phyloP scores from a whole-genome alignment of 1,140 invertebrate species.

The Coboldia fuscipes region DNA sequence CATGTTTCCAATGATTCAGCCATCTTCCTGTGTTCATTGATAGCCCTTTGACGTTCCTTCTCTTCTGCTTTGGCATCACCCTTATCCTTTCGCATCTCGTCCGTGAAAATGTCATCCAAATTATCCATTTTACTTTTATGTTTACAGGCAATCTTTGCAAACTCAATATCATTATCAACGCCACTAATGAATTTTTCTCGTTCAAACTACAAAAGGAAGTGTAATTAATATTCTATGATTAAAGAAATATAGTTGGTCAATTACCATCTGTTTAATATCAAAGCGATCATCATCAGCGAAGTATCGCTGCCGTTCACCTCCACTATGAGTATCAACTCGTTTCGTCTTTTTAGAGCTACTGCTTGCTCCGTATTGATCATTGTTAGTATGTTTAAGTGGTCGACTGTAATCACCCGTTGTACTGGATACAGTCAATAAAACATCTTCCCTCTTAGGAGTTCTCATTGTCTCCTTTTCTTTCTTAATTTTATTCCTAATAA shows the following conservation, averaged over 20 bases:
- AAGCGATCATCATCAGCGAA: constrained; percentile 83
- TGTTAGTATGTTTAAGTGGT: constrained; percentile 18
- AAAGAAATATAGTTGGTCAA: constrained; percentile 1
- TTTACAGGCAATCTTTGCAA: constrained; percentile 48
- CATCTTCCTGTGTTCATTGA: constrained; percentile 46
- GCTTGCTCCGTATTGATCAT: constrained; percentile 16
- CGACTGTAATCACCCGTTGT: constrained; percentile 33
- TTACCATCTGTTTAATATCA: constrained; percentile 67
- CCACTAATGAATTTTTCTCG: constrained; percentile 66
- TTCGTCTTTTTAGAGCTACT: constrained; percentile 27
- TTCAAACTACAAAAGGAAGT: constrained; percentile 46
- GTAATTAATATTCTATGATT: constrained; percentile 4
- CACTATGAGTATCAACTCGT: constrained; percentile 47
- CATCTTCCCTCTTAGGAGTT: constrained; percentile 31
- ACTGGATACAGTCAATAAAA: constrained; percentile 51
- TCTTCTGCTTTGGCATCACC: constrained; percentile 32
- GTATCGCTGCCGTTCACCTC: constrained; percentile 54
- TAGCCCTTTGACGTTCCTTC: constrained; percentile 45
- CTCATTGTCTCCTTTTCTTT: constrained; percentile 8
- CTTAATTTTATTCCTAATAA: constrained; percentile 2
- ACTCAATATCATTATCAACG: constrained; percentile 61
- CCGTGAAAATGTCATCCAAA: constrained; percentile 73
- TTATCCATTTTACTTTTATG: constrained; percentile 47
- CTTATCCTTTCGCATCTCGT: constrained; percentile 29
- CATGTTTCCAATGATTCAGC: constrained; percentile 57